Evolutionary conservation across 1,140 invertebrate species (phyloP), one percentile per base, ranked within the genome.

Genomic region (Dreissena rostriformis): DNA sequence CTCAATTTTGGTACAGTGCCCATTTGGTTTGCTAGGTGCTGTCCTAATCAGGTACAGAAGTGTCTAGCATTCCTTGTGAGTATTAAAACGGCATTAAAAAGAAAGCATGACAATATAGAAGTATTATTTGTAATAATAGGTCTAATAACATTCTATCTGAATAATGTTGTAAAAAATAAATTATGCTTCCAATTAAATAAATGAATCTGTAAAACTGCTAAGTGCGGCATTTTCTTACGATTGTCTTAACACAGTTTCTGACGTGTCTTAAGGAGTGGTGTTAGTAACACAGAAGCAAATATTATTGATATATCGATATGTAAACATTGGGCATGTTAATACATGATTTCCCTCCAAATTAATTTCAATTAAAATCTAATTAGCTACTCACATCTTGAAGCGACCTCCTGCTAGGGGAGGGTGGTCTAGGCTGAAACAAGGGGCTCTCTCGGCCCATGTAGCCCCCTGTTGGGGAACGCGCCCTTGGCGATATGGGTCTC

Each of bases 381-480:
- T 74, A 74, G 15, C 53, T 51, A 66, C 66, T 77, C 84, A 88
- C 87, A 70, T 88, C 85, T 70, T 71, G 29, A 8, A 84, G 6
- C 29, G 66, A 26, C 55, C 87, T 65, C 15, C 86, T 85, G n/a
- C 80, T 71, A 66, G 87, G 86, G 12, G 87, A 86, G n/a, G 85
- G 86, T 73, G 87, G 87, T 78, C 85, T 79, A 19, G 83, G 80
- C 19, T 82, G 79, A 71, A 83, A 81, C 51, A 82, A 39, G n/a
- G 82, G 80, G 77, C 75, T 67, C 24, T 85, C 66, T 57, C 67
- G 17, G 0, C n/a, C 66, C 5, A 39, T 53, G 22, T 71, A 74
- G 5, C 53, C 8, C 15, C 65, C 79, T 63, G 39, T 57, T 26
- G 78, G 29, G 57, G 29, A 28, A 12, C 70, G 75, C 10, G 57